A percentile compares a stretch with the other conserved stretches of the same genome.
Evolutionary conservation across 2,113 vertebrate species (phyloP).

Genomic region (Ctenodactylus gundi): DNA sequence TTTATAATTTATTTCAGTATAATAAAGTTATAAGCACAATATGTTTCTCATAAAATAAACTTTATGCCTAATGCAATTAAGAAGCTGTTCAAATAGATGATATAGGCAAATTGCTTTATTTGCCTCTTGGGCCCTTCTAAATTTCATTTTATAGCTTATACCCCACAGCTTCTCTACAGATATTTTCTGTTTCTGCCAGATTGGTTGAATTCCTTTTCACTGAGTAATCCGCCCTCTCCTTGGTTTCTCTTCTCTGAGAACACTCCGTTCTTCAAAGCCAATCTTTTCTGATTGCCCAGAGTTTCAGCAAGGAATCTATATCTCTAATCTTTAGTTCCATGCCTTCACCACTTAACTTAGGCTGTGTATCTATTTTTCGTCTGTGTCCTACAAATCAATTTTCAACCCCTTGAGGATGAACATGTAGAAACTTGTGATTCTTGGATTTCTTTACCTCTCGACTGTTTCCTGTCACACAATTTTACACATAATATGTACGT

Average conservation of each 20-base stretch:
- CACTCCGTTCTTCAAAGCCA: background rate
- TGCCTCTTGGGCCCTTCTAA: background rate
- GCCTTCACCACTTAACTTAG: background rate
- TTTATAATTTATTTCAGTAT: background rate
- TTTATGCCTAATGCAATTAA: background rate
- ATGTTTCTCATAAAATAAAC: background rate
- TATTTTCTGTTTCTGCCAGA: background rate
- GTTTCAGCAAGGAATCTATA: background rate
- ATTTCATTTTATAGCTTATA: background rate
- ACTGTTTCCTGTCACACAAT: background rate
- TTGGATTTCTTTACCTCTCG: background rate
- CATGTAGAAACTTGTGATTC: background rate
- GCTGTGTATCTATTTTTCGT: background rate
- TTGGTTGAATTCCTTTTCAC: background rate
- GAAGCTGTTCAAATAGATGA: background rate
- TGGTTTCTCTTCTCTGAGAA: background rate
- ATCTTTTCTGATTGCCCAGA: background rate
- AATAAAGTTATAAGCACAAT: background rate
- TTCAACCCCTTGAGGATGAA: background rate
- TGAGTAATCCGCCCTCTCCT: background rate
- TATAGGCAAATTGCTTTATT: background rate
- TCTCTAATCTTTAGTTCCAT: background rate
- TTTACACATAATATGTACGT: background rate
- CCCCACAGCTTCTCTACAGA: background rate
- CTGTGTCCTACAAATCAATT: conserved; percentile 1